Conservation (phyloP, 2,888 invertebrate species). For the Thecophora atra region DNA sequence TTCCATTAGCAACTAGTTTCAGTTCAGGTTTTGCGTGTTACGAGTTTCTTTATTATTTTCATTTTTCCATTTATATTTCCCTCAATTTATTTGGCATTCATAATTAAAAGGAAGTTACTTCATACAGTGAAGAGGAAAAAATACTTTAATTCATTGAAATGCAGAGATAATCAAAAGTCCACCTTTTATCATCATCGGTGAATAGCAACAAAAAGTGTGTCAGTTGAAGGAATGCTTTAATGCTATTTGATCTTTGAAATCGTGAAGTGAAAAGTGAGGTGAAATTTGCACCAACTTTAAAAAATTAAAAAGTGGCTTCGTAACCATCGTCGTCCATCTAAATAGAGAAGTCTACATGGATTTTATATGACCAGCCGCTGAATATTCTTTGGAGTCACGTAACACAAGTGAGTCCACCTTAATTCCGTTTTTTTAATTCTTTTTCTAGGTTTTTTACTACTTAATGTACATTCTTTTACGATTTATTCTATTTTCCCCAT, state of each 20-base stretch:
- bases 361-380: too few species aligned
- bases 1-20: background rate
- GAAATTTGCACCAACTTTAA: too few species aligned
- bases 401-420: slow-evolving; percentile 23
- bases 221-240: too few species aligned
- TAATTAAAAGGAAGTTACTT: background rate
- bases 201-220: too few species aligned
- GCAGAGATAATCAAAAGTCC: background rate
- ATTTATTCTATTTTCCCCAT: background rate
- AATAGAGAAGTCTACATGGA: too few species aligned
- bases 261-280: too few species aligned
- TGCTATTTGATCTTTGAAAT: too few species aligned
- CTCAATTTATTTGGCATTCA: background rate
- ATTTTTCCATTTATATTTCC: background rate
- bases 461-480: background rate
- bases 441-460: background rate
- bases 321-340: too few species aligned
- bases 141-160: too few species aligned
- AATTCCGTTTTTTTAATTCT: background rate
- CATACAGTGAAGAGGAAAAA: too few species aligned
- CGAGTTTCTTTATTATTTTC: background rate
- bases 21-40: background rate
- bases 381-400: background rate
- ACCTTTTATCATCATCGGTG: background rate
- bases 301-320: too few species aligned